Base-by-base conservation (phyloP, 2,797 vertebrate species). In the Malurus leucopterus region DNA sequence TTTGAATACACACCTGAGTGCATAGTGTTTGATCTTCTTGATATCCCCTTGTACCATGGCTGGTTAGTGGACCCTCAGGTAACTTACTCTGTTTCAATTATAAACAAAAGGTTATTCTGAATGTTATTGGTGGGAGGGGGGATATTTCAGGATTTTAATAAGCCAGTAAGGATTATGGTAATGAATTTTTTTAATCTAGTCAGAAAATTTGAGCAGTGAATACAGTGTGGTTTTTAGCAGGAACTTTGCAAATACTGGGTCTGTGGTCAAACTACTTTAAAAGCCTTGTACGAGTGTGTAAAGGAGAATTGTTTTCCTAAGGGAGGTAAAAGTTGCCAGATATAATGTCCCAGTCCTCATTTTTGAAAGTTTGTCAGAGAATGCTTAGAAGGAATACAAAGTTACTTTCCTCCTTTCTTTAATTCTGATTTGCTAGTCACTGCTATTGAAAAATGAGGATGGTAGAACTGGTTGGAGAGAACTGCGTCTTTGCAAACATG, bases 31-130 rank as follows among this genome's bases (percentile, higher is more conserved):
- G 99, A 99, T 96, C 98, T 99, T 91, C 98, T 99, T 29, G 99
- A 99, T 97, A 99, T 99, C 95, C 99, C 99, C 21, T 97, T 99
- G 81, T 99, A 99, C 96, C 99, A 99, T 30, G 99, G 99, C 89
- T 99, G 99, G 99, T 97, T 99, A 94, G 98, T 99, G 63, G 99
- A 99, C 93, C 99, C 99, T 84, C 99, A 99, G 98, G 99, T 99
- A 96, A 98, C 95, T 86, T 58, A 10, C 0, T 59, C 12, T 46
- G 21, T 51, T 67, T n/a, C 11, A n/a, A 0, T 57, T 69, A 38
- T 49, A 11, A 26, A n/a, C 23, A 12, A 72, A 16, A 75, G 67
- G 9, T 51, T 72, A 36, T 8, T 64, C 6, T 68, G 36, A 32
- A 50, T 89, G 63, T 40, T 90, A 19, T 1, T 69, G 21, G 8